A percentile compares a stretch with the other conserved stretches of the same genome.
Evolutionary conservation across 2,797 vertebrate genomes (phyloP).

Genomic region (Poecilia picta): DNA sequence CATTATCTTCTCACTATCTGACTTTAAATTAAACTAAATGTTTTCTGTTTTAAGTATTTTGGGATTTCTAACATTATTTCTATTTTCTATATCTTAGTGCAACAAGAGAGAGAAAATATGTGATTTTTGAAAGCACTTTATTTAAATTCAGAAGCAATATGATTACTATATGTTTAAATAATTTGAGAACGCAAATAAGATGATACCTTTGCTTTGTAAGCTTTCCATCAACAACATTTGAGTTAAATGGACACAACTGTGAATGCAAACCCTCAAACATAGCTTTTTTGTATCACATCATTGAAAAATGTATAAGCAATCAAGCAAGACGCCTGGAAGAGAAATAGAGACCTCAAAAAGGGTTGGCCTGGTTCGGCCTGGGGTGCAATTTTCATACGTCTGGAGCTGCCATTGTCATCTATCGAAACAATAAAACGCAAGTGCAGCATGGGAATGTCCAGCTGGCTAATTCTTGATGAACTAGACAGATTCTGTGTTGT

Average conservation of each 20-base stretch:
- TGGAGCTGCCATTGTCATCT: background rate
- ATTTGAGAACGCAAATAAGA: background rate
- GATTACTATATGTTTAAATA: background rate
- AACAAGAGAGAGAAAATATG: background rate
- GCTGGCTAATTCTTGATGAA: background rate
- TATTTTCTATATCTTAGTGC: background rate
- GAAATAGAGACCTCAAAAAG: background rate
- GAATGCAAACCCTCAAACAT: background rate
- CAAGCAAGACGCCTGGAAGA: background rate
- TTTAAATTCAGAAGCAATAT: background rate
- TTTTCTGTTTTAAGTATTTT: background rate
- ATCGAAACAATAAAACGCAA: background rate
- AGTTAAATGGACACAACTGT: background rate
- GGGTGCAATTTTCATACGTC: background rate
- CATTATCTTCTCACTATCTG: background rate
- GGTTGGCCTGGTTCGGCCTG: background rate
- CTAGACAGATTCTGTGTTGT: background rate
- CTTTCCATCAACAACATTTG: background rate
- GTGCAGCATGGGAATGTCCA: background rate
- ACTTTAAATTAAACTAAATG: background rate
- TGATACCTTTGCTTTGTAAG: background rate
- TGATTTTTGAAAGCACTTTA: background rate
- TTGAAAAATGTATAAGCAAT: background rate
- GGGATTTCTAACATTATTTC: background rate
- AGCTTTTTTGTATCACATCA: background rate